Evolutionary conservation across 2,797 vertebrate genomes (phyloP).

Genomic region (Sparidentex hasta): DNA sequence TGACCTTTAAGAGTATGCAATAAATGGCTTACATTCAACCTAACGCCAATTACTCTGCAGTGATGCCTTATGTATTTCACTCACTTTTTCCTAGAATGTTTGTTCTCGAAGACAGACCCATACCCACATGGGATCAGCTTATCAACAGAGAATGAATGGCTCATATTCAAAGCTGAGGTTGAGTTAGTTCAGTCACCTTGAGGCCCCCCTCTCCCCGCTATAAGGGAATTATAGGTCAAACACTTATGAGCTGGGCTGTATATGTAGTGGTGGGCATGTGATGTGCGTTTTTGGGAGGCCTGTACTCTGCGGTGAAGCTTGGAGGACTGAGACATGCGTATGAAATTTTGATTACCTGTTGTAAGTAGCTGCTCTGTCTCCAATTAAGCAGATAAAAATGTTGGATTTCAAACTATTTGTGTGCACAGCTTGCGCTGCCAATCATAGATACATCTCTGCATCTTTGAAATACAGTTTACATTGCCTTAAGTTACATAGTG

Average conservation of each 20-base stretch:
- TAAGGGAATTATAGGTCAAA: constrained; percentile 40
- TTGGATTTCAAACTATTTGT: constrained; percentile 10
- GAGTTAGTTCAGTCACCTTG: constrained; percentile 65
- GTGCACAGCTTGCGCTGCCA: constrained; percentile 23
- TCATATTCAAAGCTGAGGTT: constrained; percentile 57
- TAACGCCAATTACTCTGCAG: constrained; percentile 35
- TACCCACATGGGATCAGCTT: constrained; percentile 66
- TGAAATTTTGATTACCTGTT: constrained; percentile 27
- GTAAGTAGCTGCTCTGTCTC: constrained; percentile 14
- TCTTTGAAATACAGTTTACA: constrained; percentile 58
- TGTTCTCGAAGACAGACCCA: constrained; percentile 64
- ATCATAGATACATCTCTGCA: constrained; percentile 37
- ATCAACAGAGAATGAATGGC: constrained; percentile 68
- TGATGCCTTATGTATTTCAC: constrained; percentile 17
- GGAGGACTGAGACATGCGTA: background rate
- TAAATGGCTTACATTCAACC: constrained; percentile 16
- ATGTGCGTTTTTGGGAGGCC: background rate
- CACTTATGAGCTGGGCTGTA: constrained; percentile 27
- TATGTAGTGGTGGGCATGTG: constrained; percentile 26
- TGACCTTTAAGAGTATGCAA: constrained; percentile 5
- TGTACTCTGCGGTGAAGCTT: constrained; percentile 18
- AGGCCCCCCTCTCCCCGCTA: constrained; percentile 34
- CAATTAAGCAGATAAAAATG: constrained; percentile 14
- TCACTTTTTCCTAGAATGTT: constrained; percentile 39
- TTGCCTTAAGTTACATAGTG: constrained; percentile 64